phyloP scores from a whole-genome alignment of 2,797 vertebrate genomes.

The Melanotaenia maccullochi region DNA sequence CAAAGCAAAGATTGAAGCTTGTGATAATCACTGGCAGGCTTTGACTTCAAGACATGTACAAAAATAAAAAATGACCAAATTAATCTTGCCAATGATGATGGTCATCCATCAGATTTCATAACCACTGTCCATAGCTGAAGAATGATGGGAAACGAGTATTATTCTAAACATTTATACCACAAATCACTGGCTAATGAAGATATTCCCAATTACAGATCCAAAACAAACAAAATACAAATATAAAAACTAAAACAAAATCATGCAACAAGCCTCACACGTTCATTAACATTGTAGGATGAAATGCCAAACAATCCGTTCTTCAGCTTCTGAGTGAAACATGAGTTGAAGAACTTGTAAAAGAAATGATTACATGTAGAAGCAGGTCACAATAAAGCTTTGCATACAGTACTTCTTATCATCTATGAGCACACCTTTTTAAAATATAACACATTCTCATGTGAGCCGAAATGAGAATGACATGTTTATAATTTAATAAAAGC shows the following conservation, averaged over 20 bases:
- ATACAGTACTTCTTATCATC: slow-evolving; percentile 38
- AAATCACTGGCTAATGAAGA: slow-evolving; percentile 25
- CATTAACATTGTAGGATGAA: slow-evolving; percentile 46
- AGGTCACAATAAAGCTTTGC: slow-evolving; percentile 20
- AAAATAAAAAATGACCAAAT: slow-evolving; percentile 6
- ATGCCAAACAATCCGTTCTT: slow-evolving; percentile 50
- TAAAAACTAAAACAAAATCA: slow-evolving; percentile 24
- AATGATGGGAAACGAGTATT: not conserved
- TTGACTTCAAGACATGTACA: slow-evolving; percentile 5
- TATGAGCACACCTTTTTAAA: slow-evolving; percentile 15
- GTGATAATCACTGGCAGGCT: slow-evolving; percentile 8
- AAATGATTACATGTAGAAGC: slow-evolving; percentile 33
- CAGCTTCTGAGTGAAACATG: slow-evolving; percentile 81
- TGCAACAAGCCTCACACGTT: slow-evolving; percentile 20
- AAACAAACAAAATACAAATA: slow-evolving; percentile 32
- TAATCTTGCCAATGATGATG: not conserved
- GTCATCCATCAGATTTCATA: not conserved
- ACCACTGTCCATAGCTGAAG: not conserved
- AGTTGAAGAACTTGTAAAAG: slow-evolving; percentile 58
- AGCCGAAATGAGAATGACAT: slow-evolving; percentile 27
- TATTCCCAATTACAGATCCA: slow-evolving; percentile 5
- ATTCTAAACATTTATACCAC: slow-evolving; percentile 37
- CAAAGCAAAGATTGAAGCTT: slow-evolving; percentile 17
- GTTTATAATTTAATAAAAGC: slow-evolving; percentile 19
- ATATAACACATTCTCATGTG: not conserved